Base-by-base conservation (phyloP, 2,888 invertebrate genomes). In the Eueremaeus valkanovi region DNA sequence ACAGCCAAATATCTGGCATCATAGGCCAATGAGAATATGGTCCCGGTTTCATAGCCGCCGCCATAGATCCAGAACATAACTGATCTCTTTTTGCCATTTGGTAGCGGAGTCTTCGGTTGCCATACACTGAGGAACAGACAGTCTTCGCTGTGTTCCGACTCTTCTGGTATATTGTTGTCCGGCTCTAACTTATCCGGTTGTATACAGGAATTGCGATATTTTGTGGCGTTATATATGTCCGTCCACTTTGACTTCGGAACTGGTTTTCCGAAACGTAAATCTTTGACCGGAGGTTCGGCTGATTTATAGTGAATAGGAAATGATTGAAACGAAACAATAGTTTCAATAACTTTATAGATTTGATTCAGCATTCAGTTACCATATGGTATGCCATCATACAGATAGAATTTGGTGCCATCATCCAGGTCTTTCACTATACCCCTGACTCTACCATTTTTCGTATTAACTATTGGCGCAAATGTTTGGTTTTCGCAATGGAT, bases 41-140 rank as follows among this genome's bases (percentile, higher is more conserved):
- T 77, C 76, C 82, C 80, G 0, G 11, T 9, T 9, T 76, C 16
- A 58, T 79, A 82, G 8, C 76, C 79, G 3, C 83, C 83, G 5
- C 83, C 82, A 72, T 84, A 83, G 33, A 85, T 80, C 73, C 82
- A 83, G 61, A 85, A 79, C 80, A 83, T 82, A 0, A 83, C 82
- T 0, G 36, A 33, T 40, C 42, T 36, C 24, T 68, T 68, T 0
- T 40, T 33, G 1, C 33, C 33, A 8, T 63, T 21, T 33, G 33
- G 3, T 40, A 8, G 21, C 1, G 68, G 21, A 24, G 40, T 2
- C 9, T 16, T 29, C 13, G 75, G 75, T n/a, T 55, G 72, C 42
- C 55, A 75, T 36, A 75, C 75, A 36, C 18, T 40, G 8, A 75
- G 72, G 31, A 61, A 72, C 3, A 75, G 72, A 45, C 75, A 75